Evolutionary conservation across 2,797 vertebrate species (phyloP), one percentile per base, ranked within the genome.

Genomic region (Notolepis coatsorum): DNA sequence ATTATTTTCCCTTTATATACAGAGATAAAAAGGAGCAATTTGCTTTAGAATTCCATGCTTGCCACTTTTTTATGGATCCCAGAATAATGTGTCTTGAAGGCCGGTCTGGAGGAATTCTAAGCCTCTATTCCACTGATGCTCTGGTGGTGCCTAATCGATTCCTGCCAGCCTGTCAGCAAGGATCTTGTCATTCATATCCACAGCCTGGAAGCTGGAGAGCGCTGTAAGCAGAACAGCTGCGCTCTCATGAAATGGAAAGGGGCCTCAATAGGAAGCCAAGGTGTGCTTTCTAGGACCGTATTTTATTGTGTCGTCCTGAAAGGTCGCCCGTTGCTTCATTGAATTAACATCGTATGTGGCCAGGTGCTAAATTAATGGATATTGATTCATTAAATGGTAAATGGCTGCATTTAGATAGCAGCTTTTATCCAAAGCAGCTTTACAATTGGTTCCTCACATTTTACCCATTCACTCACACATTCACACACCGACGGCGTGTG

Each of bases 141-240:
- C 74, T 69, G 51, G 82, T 84, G 68, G 65, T 79, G 68, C 77
- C 65, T 82, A 89, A 89, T 89, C 41, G 2, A 87, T 87, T 89
- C 79, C 66, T 78, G 73, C 71, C 77, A 75, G 67, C 73, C 72
- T 73, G 77, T 69, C 77, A 83, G 85, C 69, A 20, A 42, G 58
- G 52, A 62, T 81, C 71, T 71, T 81, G 65, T 82, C 82, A 71
- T 85, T 81, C 65, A 62, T 35, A 46, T 73, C 50, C 52, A 53
- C 49, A 1, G 25, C 72, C 56, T 69, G 25, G 53, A 65, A 73
- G 68, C 66, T 55, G 25, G 25, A 73, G 66, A 82, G 73, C 71
- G 77, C 68, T 12, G 58, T 72, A 72, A 57, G 63, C 71, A 76
- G 65, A 72, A 67, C 41, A 75, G 67, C 58, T 37, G 62, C 45